Percentiles rank a stretch among this genome's conserved stretches.
phyloP scores from a whole-genome alignment of 2,888 invertebrate species.

The Lycaena phlaeas region DNA sequence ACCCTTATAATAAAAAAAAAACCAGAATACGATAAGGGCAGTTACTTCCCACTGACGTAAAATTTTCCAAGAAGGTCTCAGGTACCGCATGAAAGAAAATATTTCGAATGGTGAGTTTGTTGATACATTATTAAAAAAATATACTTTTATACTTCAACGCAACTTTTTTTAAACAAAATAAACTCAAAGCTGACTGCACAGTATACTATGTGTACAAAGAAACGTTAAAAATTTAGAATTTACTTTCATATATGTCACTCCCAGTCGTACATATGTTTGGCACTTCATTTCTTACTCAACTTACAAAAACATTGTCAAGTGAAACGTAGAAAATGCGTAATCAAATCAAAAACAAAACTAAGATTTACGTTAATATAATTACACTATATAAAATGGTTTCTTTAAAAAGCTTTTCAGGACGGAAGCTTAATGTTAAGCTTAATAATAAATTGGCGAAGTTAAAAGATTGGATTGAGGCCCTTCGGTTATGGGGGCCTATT shows the following conservation, averaged over 20 bases:
- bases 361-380: slow-evolving; percentile 6
- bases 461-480: slow-evolving; percentile 3
- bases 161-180: no score
- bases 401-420: slow-evolving; percentile 30
- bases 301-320: no score
- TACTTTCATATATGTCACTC: slow-evolving; percentile 9
- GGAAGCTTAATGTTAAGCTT: slow-evolving; percentile 31
- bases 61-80: no score
- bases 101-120: no score
- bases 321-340: no score
- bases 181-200: no score
- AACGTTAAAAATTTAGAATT: slow-evolving; percentile 3
- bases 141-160: no score
- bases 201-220: not conserved
- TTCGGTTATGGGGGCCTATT: not conserved
- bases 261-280: slow-evolving; percentile 19
- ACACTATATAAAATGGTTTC: slow-evolving; percentile 11
- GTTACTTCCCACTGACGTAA: no score
- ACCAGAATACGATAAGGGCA: no score
- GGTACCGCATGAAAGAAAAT: no score
- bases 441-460: slow-evolving; percentile 12
- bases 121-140: no score
- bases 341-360: slow-evolving; percentile 6
- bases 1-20: no score
- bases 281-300: slow-evolving; percentile 22